phyloP scores from a whole-genome alignment of 2,113 vertebrate species.

The Sinocyclocheilus rhinocerous region DNA sequence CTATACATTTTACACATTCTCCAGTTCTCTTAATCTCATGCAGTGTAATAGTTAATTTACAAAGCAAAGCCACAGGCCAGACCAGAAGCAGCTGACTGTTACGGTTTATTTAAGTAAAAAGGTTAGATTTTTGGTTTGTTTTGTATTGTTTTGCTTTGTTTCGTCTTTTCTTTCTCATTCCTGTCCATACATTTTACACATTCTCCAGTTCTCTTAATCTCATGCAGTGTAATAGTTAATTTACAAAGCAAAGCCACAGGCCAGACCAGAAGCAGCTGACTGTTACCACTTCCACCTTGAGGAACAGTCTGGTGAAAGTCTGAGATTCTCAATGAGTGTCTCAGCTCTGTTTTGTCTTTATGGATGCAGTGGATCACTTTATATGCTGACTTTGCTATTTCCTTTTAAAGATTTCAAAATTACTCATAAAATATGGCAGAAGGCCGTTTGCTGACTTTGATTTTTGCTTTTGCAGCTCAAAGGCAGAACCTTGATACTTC shows the following conservation, averaged over 20 bases:
- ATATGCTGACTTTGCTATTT: slow-evolving; percentile 1
- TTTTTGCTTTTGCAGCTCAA: slow-evolving; percentile 3
- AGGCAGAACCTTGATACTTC: slow-evolving; percentile 4
- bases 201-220: not conserved
- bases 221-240: not conserved
- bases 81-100: slow-evolving; percentile 8
- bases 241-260: not conserved
- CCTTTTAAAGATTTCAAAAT: not conserved
- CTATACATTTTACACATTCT: not conserved
- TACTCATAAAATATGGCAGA: not conserved
- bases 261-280: slow-evolving; percentile 3
- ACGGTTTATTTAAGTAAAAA: too few relatives aligned
- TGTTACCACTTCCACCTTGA: slow-evolving; percentile 12
- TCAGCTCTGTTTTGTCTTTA: not conserved
- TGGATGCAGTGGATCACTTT: not conserved
- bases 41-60: not conserved
- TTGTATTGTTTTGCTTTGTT: not conserved
- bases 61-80: not conserved
- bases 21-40: not conserved
- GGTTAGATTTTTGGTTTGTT: too few relatives aligned
- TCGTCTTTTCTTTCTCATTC: not conserved
- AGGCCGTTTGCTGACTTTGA: slow-evolving; percentile 8
- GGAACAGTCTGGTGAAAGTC: not conserved
- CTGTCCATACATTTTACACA: not conserved
- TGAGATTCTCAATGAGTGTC: not conserved